Conservation (phyloP, 2,888 invertebrate species). For the Hydriomena furcata region DNA sequence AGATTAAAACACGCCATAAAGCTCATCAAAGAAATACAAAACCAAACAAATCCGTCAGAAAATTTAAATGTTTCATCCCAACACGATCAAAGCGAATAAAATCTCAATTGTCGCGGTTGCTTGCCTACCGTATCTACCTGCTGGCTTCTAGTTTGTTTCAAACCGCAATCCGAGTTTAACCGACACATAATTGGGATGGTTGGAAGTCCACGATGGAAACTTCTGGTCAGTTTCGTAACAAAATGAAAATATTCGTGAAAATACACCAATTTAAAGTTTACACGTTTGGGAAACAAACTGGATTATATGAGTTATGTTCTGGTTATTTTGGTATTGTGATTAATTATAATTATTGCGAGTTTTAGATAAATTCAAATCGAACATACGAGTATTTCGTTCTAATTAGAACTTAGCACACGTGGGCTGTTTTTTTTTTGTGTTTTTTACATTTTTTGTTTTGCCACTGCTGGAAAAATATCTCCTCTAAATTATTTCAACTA, state of each 20-base stretch:
- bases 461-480: too few species aligned
- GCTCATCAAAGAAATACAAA: too few species aligned
- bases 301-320: slow-evolving; percentile 1
- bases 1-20: too few species aligned
- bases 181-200: slow-evolving; percentile 33
- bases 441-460: too few species aligned
- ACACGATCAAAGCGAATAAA: slow-evolving; percentile 5
- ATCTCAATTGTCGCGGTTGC: slow-evolving; percentile 13
- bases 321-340: neutral
- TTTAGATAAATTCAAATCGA: too few species aligned
- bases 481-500: too few species aligned
- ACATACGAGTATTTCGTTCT: too few species aligned
- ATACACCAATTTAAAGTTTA: slow-evolving; percentile 9
- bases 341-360: neutral
- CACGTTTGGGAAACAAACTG: slow-evolving; percentile 12
- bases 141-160: slow-evolving; percentile 30
- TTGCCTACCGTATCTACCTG: slow-evolving; percentile 17
- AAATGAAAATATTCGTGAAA: slow-evolving; percentile 14
- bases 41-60: neutral
- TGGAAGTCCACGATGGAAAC: slow-evolving; percentile 13
- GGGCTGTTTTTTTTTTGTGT: too few species aligned
- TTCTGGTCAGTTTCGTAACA: slow-evolving; percentile 9
- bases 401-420: too few species aligned
- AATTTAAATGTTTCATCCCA: neutral
- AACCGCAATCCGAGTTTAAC: slow-evolving; percentile 27